Conservation (phyloP, 2,888 invertebrate genomes). For the Hypercompe scribonia region DNA sequence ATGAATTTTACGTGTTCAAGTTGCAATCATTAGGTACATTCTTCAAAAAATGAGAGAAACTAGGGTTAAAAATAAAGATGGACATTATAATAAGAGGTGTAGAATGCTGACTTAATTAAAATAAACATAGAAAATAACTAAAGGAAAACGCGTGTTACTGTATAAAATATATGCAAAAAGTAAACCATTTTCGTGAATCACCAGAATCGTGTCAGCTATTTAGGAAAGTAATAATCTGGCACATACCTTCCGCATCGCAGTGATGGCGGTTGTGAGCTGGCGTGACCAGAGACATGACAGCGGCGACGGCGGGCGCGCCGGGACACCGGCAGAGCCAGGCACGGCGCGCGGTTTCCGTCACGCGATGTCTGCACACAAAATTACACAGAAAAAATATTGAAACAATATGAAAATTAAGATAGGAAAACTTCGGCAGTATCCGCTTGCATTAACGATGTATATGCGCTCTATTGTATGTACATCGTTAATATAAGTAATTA, state of each 20-base stretch:
- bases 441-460: conserved; percentile 16
- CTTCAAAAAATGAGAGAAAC: background rate
- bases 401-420: conserved; percentile 48
- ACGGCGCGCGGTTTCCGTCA: conserved; percentile 69
- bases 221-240: conserved; percentile 22
- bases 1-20: background rate
- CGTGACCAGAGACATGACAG: conserved; percentile 82
- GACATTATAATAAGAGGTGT: background rate
- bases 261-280: conserved; percentile 52
- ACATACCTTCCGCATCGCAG: conserved; percentile 50
- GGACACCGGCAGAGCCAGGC: conserved; percentile 72
- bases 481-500: no score
- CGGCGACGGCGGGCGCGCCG: conserved; percentile 65
- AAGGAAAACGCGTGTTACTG: background rate
- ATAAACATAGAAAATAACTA: background rate
- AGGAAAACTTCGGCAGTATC: conserved; percentile 32
- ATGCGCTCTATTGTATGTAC: background rate
- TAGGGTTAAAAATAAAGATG: background rate
- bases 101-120: background rate
- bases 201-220: conserved; percentile 23
- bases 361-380: conserved; percentile 73
- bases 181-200: background rate
- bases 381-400: conserved; percentile 64
- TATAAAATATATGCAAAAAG: background rate
- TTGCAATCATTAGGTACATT: background rate